Base-by-base conservation (phyloP, 2,888 invertebrate genomes). In the Calameuta filiformis region DNA sequence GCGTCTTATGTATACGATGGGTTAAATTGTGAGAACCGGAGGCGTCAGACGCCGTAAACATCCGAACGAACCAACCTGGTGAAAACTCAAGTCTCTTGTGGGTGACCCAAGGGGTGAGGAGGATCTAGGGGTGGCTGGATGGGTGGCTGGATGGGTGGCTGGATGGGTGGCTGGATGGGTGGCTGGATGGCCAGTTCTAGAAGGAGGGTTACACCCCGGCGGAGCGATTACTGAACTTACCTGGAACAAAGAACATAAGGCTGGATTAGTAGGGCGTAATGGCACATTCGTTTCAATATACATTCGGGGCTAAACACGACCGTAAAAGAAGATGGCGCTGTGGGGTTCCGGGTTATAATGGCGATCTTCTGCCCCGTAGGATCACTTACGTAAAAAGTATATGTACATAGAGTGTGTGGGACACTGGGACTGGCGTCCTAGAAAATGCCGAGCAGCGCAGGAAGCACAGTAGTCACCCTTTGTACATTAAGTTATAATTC, bases 161-260 rank as follows among this genome's bases (percentile, higher is more conserved):
- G 33, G 33, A 2, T 33, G 33, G 33, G 3, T 33, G 33, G 33
- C 3, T 33, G 33, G 33, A 1, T 33, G 30, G 71, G 71, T 31
- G 71, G 71, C n/a, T 33, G 71, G 33, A 30, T 71, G n/a, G 71
- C 15, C 40, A 15, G 40, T 40, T 40, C 40, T 15, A 40, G 15
- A 40, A 40, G 40, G 40, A 40, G 15, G 71, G 71, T 33, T 35
- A 31, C 76, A 73, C 77, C 81, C 76, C 79, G 68, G 68, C 23
- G 40, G 80, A 76, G 76, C 76, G 76, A 77, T 81, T 75, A 80
- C 73, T 76, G 75, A 83, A 85, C 85, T 85, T 83, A 85, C 84
- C 85, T 84, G 80, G 30, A 85, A 83, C 85, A 85, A 79, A 83
- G 77, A 84, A 84, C 73, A 81, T 76, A 78, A 81, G 77, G 76